Evolutionary conservation across 2,113 vertebrate genomes (phyloP).

Genomic region (Carlito syrichta): DNA sequence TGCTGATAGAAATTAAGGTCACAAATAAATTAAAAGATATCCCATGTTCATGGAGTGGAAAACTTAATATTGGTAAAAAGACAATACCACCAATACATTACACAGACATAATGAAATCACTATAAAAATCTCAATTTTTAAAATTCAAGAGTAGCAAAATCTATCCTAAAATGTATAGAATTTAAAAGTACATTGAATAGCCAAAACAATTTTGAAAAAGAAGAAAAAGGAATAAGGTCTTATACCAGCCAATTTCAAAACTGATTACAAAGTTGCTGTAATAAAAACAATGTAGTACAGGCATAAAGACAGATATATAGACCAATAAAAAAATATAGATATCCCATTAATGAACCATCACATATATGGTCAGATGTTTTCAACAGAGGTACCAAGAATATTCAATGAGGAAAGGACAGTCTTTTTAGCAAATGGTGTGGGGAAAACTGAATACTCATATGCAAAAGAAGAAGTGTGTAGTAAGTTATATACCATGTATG

Average conservation of each 20-base stretch:
- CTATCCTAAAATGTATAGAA: background rate
- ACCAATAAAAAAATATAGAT: background rate
- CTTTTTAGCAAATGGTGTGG: background rate
- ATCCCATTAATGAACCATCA: background rate
- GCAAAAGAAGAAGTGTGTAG: too few relatives aligned
- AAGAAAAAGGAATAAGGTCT: background rate
- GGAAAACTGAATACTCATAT: background rate
- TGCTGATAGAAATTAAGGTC: background rate
- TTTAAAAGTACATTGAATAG: background rate
- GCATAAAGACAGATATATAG: background rate
- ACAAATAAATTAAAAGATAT: background rate
- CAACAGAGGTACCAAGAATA: background rate
- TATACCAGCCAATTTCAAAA: background rate
- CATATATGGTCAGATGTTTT: background rate
- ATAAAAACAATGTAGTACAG: background rate
- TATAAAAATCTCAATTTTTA: background rate
- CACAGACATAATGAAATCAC: background rate
- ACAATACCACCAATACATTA: background rate
- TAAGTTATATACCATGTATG: background rate
- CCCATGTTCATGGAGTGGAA: background rate
- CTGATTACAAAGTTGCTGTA: background rate
- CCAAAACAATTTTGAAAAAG: background rate
- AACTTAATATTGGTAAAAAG: background rate
- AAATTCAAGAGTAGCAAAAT: background rate
- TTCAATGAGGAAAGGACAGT: background rate